These are phyloP conservation scores for Podarcis siculus DNA, from an alignment of 2,797 vertebrate species.

Conservation along the genomic window DNA sequence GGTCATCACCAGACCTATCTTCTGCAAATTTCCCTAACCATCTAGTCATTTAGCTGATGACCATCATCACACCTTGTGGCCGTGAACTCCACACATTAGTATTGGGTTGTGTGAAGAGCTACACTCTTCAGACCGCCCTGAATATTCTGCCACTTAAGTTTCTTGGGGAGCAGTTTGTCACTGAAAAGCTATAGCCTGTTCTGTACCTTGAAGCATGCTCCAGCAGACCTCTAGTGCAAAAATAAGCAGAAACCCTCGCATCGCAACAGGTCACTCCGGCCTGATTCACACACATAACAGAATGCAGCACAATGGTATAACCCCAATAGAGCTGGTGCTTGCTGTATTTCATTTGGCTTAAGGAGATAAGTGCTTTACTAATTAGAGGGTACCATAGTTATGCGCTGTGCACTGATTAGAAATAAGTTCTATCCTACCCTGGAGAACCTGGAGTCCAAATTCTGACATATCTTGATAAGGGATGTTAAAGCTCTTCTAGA, in stretches of 20 bases:
- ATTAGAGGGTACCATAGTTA: background rate
- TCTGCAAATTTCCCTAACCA: background rate
- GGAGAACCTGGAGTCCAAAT: conserved; percentile 11
- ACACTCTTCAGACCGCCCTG: background rate
- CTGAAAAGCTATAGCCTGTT: background rate
- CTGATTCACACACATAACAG: background rate
- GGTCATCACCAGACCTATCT: background rate
- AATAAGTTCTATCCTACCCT: background rate
- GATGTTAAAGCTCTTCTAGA: background rate
- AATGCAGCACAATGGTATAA: conserved; percentile 2
- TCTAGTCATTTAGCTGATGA: background rate
- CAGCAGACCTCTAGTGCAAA: background rate
- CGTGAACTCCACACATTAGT: background rate
- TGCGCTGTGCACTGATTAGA: conserved; percentile 17
- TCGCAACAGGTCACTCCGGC: background rate
- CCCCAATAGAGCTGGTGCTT: conserved; percentile 17
- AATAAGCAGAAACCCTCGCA: background rate
- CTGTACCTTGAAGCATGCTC: background rate
- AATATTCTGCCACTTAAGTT: background rate
- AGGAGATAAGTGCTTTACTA: conserved; percentile 22
- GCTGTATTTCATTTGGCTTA: conserved; percentile 28
- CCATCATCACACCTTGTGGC: background rate
- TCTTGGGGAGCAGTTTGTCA: background rate
- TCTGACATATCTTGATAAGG: background rate
- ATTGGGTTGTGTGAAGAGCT: background rate